Evolutionary conservation across 53 echinoderm and acorn worm species (phyloP).

Genomic region (Arbacia lixula): DNA sequence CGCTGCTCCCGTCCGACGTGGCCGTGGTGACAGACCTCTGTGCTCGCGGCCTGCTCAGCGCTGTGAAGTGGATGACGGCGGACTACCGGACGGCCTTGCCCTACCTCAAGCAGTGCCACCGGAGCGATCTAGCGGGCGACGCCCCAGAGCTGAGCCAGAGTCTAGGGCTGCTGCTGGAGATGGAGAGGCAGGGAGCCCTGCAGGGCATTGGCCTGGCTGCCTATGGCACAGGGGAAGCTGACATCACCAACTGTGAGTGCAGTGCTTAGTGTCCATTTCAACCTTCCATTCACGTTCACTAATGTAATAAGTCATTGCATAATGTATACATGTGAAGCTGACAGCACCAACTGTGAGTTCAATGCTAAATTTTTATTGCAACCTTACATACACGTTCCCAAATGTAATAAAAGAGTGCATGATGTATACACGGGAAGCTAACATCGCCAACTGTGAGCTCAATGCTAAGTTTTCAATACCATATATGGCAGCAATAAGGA

Average conservation of each 20-base stretch:
- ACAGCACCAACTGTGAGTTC: too few relatives aligned
- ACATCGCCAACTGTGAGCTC: too few relatives aligned
- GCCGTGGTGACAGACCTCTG: slow-evolving; percentile 62
- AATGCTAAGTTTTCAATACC: too few relatives aligned
- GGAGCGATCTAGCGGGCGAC: slow-evolving; percentile 50
- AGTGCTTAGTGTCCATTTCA: neutral
- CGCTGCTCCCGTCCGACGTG: slow-evolving; percentile 32
- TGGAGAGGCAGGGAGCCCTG: slow-evolving; percentile 77
- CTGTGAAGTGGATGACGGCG: slow-evolving; percentile 91
- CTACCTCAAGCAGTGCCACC: slow-evolving; percentile 80
- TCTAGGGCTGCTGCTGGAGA: slow-evolving; percentile 77
- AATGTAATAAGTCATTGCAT: too few relatives aligned
- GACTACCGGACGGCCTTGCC: slow-evolving; percentile 82
- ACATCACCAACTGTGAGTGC: slow-evolving; percentile 12
- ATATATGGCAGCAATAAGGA: too few relatives aligned
- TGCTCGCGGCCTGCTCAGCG: slow-evolving; percentile 79
- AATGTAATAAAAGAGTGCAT: too few relatives aligned
- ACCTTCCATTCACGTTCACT: neutral
- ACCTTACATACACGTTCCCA: too few relatives aligned
- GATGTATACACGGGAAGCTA: too few relatives aligned
- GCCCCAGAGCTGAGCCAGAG: slow-evolving; percentile 69
- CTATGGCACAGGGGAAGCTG: slow-evolving; percentile 22
- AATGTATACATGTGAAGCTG: too few relatives aligned
- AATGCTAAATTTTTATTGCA: too few relatives aligned
- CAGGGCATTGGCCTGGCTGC: slow-evolving; percentile 80